Evolutionary conservation across 2,888 invertebrate genomes (phyloP).

Genomic region (Phortica okadai): DNA sequence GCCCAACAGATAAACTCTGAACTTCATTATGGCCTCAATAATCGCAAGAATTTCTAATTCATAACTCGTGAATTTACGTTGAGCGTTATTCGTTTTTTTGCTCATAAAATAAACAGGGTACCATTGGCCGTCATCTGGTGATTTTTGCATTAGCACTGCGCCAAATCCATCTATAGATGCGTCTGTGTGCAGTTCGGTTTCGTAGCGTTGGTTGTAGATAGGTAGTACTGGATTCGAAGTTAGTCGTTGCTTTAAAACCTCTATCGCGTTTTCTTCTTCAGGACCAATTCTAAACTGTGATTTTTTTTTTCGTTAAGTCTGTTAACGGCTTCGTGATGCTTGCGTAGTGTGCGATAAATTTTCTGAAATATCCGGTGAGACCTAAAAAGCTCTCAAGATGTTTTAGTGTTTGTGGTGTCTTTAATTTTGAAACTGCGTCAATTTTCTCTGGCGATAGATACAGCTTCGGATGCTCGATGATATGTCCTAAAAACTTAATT

Average conservation of each 20-base stretch:
- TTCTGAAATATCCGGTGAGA: conserved; percentile 23
- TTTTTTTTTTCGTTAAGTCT: conserved; percentile 10
- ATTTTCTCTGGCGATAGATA: conserved; percentile 27
- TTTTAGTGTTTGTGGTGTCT: conserved; percentile 11
- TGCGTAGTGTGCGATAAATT: conserved; percentile 23
- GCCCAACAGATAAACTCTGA: conserved; percentile 13
- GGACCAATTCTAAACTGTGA: neutral
- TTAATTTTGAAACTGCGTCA: conserved; percentile 2
- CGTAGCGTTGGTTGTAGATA: neutral
- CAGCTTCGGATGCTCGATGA: too few relatives aligned
- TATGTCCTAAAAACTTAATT: too few relatives aligned
- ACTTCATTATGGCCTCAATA: conserved; percentile 33
- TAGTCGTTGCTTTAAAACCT: neutral
- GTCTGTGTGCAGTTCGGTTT: conserved; percentile 60
- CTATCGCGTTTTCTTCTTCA: neutral
- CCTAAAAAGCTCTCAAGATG: conserved; percentile 24
- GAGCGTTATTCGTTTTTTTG: conserved; percentile 48
- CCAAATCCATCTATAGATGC: conserved; percentile 58
- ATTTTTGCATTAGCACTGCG: conserved; percentile 57
- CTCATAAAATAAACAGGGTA: conserved; percentile 62
- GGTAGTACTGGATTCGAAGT: neutral
- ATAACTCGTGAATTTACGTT: conserved; percentile 59
- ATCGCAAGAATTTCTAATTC: conserved; percentile 62
- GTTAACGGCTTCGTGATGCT: conserved; percentile 23
- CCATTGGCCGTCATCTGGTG: conserved; percentile 46